These are phyloP conservation scores for Habropoda laboriosa DNA, from an alignment of 1,140 invertebrate species.

Conservation along the genomic window DNA sequence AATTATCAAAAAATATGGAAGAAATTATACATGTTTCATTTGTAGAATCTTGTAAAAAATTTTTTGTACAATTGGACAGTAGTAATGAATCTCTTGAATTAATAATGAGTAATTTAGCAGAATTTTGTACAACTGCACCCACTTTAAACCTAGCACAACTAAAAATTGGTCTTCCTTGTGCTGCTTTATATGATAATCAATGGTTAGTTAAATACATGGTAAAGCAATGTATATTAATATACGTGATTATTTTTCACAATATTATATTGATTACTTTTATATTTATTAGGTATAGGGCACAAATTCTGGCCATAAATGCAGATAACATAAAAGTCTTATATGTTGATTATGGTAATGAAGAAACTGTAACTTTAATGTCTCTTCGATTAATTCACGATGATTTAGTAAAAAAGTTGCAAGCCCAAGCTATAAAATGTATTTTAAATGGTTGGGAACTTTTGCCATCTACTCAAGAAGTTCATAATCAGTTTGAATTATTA, in stretches of 20 bases:
- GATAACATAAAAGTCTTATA: conserved; percentile 85
- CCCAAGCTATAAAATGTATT: conserved; percentile 90
- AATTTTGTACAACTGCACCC: conserved; percentile 61
- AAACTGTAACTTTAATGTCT: conserved; percentile 82
- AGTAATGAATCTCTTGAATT: conserved; percentile 82
- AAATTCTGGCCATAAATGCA: conserved; percentile 80
- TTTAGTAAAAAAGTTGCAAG: conserved; percentile 84
- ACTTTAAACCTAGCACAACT: conserved; percentile 81
- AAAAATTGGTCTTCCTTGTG: conserved; percentile 85
- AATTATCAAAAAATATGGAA: conserved; percentile 72
- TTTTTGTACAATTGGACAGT: conserved; percentile 87
- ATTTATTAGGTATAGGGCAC: conserved; percentile 84
- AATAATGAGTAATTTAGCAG: conserved; percentile 63
- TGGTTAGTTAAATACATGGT: conserved; percentile 84
- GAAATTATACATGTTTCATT: conserved; percentile 86
- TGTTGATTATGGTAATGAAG: conserved; percentile 90
- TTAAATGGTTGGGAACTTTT: conserved; percentile 83
- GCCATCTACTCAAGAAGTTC: conserved; percentile 70
- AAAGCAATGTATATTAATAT: conserved; percentile 2
- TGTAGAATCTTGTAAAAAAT: conserved; percentile 86
- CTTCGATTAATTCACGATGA: conserved; percentile 85
- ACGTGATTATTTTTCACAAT: background rate
- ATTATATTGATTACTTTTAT: conserved; percentile 15
- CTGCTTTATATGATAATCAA: conserved; percentile 86
- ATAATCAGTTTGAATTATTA: conserved; percentile 78